A percentile compares a stretch with the other conserved stretches of the same genome.
Conservation (phyloP, 2,888 invertebrate genomes). For the Pharmacophagus antenor region DNA sequence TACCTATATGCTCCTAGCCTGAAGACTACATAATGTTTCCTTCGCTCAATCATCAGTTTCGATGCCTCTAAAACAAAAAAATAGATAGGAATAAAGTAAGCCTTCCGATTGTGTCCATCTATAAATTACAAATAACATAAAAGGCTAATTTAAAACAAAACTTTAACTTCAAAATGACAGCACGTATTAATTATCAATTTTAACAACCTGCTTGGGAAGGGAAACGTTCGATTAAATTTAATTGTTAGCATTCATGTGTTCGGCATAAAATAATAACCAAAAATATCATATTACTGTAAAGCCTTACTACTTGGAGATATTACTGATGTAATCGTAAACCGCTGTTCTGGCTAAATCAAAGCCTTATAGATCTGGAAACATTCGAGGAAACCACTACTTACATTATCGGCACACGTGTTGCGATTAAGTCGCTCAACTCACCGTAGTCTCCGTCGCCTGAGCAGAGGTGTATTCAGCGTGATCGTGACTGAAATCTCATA, state of each 20-base stretch:
- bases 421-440: slow-evolving; percentile 60
- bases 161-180: too few species aligned
- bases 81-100: too few species aligned
- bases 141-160: too few species aligned
- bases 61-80: too few species aligned
- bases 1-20: too few species aligned
- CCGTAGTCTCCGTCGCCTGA: slow-evolving; percentile 45
- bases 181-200: too few species aligned
- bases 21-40: too few species aligned
- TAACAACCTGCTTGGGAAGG: too few species aligned
- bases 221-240: too few species aligned
- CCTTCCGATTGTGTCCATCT: too few species aligned
- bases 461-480: slow-evolving; percentile 50
- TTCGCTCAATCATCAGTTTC: too few species aligned
- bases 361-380: slow-evolving; percentile 24
- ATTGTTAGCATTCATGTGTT: neutral
- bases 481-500: slow-evolving; percentile 67
- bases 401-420: slow-evolving; percentile 58
- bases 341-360: slow-evolving; percentile 4
- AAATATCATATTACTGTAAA: neutral
- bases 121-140: too few species aligned
- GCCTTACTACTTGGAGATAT: neutral
- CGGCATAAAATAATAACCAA: neutral
- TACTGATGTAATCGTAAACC: slow-evolving; percentile 2
- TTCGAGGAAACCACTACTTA: slow-evolving; percentile 38